Evolutionary conservation across 2,797 vertebrate species (phyloP).

Genomic region (Coccyzus lansbergi): DNA sequence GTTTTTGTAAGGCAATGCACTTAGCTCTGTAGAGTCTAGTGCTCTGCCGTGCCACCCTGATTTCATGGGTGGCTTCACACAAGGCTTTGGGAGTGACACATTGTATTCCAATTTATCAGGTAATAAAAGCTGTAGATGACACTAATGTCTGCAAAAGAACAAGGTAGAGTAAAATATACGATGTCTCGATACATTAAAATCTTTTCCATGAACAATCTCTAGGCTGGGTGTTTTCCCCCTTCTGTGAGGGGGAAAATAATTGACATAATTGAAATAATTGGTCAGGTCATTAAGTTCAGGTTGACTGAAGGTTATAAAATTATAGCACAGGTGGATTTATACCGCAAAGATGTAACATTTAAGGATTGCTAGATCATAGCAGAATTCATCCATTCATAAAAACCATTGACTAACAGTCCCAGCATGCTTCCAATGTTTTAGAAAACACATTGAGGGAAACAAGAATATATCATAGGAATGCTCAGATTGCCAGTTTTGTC

Average conservation of each 20-base stretch:
- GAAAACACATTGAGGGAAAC: neutral
- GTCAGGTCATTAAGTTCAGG: neutral
- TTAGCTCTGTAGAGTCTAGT: neutral
- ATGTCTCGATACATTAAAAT: neutral
- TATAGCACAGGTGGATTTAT: neutral
- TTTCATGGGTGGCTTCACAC: neutral
- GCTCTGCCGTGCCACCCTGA: neutral
- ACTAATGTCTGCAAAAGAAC: neutral
- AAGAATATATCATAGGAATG: neutral
- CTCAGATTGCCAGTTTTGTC: neutral
- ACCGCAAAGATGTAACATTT: neutral
- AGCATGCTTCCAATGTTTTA: neutral
- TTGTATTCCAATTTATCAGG: neutral
- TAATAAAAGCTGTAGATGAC: neutral
- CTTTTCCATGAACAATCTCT: neutral
- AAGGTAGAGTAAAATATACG: neutral
- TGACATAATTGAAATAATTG: conserved; percentile 25
- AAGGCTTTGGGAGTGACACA: neutral
- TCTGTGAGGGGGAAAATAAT: no score
- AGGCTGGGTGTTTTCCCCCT: neutral
- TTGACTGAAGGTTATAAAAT: conserved; percentile 1
- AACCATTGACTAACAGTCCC: neutral
- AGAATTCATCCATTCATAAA: conserved; percentile 5
- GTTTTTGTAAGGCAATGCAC: neutral
- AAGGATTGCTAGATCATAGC: neutral